Base-by-base conservation (phyloP, 1,140 invertebrate species). In the Caenorhabditis latens region DNA sequence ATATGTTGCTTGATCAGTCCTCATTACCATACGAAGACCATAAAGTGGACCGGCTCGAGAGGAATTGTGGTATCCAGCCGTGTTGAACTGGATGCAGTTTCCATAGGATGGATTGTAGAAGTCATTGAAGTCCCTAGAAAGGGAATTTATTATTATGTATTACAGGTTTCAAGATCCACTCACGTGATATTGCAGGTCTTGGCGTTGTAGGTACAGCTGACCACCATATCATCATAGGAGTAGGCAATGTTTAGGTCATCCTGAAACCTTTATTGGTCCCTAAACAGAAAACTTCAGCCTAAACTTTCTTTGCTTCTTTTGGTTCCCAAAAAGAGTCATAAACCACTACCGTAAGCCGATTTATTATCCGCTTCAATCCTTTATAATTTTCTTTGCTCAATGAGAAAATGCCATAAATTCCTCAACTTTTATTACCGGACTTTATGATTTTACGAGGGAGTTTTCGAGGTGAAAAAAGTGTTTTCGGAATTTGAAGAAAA, bases 141-240 rank as follows among this genome's bases (percentile, higher is more conserved):
- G 1, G 46, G 16, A 16, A 84, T 48, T 0, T 16, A 11, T 57
- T 84, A 11, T 2, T n/a, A n/a, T n/a, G n/a, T 16, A 14, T 83
- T 86, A n/a, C 82, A 16, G 50, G 11, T 16, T 84, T 24, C 3
- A 0, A 40, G 40, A 21, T 13, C 19, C 4, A 40, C 75, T 67
- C 42, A 90, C 89, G 43, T 82, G 6, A 57, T 43, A 61, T 87
- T 88, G 86, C 90, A 90, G 6, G 85, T 55, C 32, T 90, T 84
- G 40, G 88, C 85, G 57, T 90, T 90, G 84, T 90, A 90, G 42
- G 90, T 88, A 67, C 90, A 90, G 40, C 65, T 86, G 55, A 90
- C 79, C 11, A 90, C 87, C 42, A 90, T 50, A 55, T 90, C 90
- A 7, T 85, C 63, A 43, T 90, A 90, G 6, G 40, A 48, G 58